Percentiles rank a stretch among this genome's conserved stretches.
Evolutionary conservation across 2,888 invertebrate genomes (phyloP).

Genomic region (Hofmannophila pseudospretella): DNA sequence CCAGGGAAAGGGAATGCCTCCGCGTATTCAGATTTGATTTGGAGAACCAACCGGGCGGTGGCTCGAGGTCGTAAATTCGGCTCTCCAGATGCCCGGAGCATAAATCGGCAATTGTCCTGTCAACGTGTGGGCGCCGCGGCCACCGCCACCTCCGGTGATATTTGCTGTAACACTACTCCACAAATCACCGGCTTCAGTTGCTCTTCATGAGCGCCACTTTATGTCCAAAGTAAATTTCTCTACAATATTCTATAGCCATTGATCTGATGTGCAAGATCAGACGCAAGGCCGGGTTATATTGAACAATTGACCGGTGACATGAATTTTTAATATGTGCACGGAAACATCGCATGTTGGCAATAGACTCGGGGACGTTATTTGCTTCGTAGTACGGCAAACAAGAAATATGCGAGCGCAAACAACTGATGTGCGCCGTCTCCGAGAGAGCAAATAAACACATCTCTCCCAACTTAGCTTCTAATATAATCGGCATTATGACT

Average conservation of each 20-base stretch:
- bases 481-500: slow-evolving; percentile 13
- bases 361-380: slow-evolving; percentile 29
- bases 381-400: slow-evolving; percentile 41
- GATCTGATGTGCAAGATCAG: background rate
- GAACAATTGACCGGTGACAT: slow-evolving; percentile 7
- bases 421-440: slow-evolving; percentile 21
- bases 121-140: slow-evolving; percentile 40
- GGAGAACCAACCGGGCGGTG: slow-evolving; percentile 26
- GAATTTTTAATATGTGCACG: slow-evolving; percentile 23
- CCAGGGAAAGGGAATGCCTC: background rate
- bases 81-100: slow-evolving; percentile 33
- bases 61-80: slow-evolving; percentile 39
- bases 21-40: slow-evolving; percentile 23
- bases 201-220: background rate
- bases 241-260: background rate
- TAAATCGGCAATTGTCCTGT: slow-evolving; percentile 64
- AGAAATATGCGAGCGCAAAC: slow-evolving; percentile 41
- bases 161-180: slow-evolving; percentile 15
- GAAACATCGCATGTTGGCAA: slow-evolving; percentile 24
- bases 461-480: slow-evolving; percentile 20
- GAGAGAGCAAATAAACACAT: slow-evolving; percentile 31
- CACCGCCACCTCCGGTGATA: slow-evolving; percentile 29
- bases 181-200: slow-evolving; percentile 5
- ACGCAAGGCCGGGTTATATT: too few relatives aligned
- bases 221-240: background rate